Conservation (phyloP, 1,140 invertebrate species). For the Berghia stephanieae region DNA sequence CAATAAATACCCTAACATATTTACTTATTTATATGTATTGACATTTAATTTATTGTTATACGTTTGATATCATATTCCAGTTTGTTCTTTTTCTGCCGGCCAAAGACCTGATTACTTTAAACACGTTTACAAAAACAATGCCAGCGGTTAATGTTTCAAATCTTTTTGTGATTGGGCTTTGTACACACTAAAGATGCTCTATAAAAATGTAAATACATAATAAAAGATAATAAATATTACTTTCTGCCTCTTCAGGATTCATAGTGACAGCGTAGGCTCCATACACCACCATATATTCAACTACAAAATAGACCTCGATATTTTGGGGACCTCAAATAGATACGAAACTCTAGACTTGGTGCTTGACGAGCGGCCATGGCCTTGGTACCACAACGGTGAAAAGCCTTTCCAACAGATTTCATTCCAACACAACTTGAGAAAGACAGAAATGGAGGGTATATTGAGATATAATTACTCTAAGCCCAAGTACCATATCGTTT, state of each 20-base stretch:
- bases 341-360: slow-evolving; percentile 50
- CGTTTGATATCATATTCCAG: too few species aligned
- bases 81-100: too few species aligned
- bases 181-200: too few species aligned
- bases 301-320: slow-evolving; percentile 55
- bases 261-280: slow-evolving; percentile 42
- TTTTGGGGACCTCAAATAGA: slow-evolving; percentile 44
- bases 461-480: slow-evolving; percentile 48
- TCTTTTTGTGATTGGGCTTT: too few species aligned
- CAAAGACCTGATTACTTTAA: too few species aligned
- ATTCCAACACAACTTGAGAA: slow-evolving; percentile 33
- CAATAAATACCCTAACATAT: too few species aligned
- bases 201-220: too few species aligned
- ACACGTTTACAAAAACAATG: too few species aligned
- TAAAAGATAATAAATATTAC: too few species aligned
- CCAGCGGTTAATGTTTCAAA: too few species aligned
- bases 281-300: slow-evolving; percentile 56
- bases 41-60: too few species aligned
- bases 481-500: slow-evolving; percentile 54
- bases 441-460: slow-evolving; percentile 44
- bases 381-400: slow-evolving; percentile 12
- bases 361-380: slow-evolving; percentile 26
- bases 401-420: slow-evolving; percentile 34
- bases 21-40: too few species aligned
- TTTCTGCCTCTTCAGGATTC: slow-evolving; percentile 25